Percentiles rank a stretch among this genome's conserved stretches.
Conservation (phyloP, 2,888 invertebrate species). For the Drosophila greeni region DNA sequence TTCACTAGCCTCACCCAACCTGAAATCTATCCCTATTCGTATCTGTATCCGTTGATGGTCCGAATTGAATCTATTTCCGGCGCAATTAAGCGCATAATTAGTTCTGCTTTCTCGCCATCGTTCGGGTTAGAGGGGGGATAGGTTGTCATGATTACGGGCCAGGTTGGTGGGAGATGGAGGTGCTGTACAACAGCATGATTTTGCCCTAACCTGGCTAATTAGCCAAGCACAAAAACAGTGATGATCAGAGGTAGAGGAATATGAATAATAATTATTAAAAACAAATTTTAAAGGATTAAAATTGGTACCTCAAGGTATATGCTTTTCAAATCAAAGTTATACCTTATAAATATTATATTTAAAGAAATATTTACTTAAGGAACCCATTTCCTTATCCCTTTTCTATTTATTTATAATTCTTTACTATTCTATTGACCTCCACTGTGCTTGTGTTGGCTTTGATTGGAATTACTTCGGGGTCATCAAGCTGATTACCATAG, state of each 20-base stretch:
- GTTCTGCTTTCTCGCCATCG: conserved; percentile 18
- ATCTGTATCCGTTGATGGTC: not conserved
- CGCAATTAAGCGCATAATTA: conserved; percentile 54
- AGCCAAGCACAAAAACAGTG: conserved; percentile 1
- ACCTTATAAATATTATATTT: not conserved
- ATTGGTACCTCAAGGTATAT: not conserved
- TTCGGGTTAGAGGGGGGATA: conserved; percentile 15
- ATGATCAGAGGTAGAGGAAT: not conserved
- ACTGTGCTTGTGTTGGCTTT: conserved; percentile 20
- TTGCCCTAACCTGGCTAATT: conserved; percentile 8
- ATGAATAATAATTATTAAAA: too few species aligned
- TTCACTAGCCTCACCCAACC: conserved; percentile 1
- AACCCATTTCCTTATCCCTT: not conserved
- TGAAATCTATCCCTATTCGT: not conserved
- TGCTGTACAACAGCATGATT: not conserved
- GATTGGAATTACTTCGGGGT: conserved; percentile 29
- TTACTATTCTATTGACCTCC: not conserved
- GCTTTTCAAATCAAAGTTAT: not conserved
- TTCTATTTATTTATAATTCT: not conserved
- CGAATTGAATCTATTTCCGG: conserved; percentile 3
- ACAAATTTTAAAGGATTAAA: not conserved
- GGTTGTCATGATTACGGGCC: conserved; percentile 33
- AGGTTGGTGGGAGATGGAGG: not conserved
- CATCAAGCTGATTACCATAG: conserved; percentile 33
- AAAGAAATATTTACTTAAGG: not conserved